Conservation (phyloP, 2,797 vertebrate genomes). For the Enteromius unitaeniatus region DNA sequence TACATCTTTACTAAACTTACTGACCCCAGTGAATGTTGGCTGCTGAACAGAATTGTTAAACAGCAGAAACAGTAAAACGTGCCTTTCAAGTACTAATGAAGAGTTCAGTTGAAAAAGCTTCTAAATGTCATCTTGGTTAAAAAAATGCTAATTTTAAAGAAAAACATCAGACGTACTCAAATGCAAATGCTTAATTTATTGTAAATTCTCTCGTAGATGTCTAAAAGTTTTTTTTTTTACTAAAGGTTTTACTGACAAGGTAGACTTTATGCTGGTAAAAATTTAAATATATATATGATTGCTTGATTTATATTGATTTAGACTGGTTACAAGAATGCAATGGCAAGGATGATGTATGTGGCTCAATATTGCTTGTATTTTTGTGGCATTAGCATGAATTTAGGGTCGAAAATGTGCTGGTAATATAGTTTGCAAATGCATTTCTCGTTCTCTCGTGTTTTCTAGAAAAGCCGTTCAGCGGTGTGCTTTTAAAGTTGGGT, state of each 20-base stretch:
- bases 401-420: not conserved
- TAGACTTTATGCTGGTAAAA: not conserved
- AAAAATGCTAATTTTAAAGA: too few species aligned
- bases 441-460: not conserved
- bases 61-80: not conserved
- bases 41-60: too few species aligned
- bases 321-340: not conserved
- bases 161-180: not conserved
- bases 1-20: not conserved
- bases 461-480: constrained; percentile 59
- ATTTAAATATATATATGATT: not conserved
- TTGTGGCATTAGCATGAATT: not conserved
- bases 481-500: constrained; percentile 73
- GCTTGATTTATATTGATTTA: not conserved
- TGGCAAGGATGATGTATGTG: not conserved
- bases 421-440: not conserved
- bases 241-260: not conserved
- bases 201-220: not conserved
- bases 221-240: too few species aligned
- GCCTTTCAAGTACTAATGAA: not conserved
- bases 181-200: not conserved
- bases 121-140: too few species aligned
- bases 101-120: too few species aligned
- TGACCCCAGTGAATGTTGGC: too few species aligned
- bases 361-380: not conserved